Conservation (phyloP, 2,797 vertebrate species). For the Chaetodon trifasciatus region DNA sequence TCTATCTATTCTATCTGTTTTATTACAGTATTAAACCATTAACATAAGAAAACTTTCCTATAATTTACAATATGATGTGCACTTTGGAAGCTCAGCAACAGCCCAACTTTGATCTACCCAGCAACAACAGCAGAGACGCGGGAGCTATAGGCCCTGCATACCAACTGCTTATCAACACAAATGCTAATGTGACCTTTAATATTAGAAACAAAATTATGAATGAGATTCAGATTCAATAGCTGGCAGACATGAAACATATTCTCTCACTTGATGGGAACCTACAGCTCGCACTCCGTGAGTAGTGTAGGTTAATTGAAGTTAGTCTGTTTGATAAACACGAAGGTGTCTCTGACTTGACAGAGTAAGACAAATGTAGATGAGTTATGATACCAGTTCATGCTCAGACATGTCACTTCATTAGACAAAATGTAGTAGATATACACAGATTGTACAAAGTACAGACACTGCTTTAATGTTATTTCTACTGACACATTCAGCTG, state of each 20-base stretch:
- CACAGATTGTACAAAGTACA: constrained; percentile 18
- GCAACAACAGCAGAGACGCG: constrained; percentile 52
- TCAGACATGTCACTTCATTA: constrained; percentile 32
- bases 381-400: constrained; percentile 40
- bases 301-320: constrained; percentile 71
- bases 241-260: constrained; percentile 74
- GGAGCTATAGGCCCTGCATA: constrained; percentile 69
- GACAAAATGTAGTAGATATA: constrained; percentile 3
- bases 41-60: constrained; percentile 16
- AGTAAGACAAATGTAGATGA: constrained; percentile 43
- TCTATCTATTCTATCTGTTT: constrained; percentile 13
- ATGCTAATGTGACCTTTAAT: constrained; percentile 88
- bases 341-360: constrained; percentile 49
- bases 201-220: constrained; percentile 85
- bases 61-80: constrained; percentile 22
- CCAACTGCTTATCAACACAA: constrained; percentile 82
- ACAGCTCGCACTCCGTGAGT: constrained; percentile 50
- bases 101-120: constrained; percentile 39
- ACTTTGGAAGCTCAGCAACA: constrained; percentile 40
- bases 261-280: constrained; percentile 59
- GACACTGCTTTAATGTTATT: constrained; percentile 20
- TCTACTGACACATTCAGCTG: constrained; percentile 15
- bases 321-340: constrained; percentile 53
- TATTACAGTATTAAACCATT: constrained; percentile 27
- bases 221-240: constrained; percentile 82